phyloP scores from a whole-genome alignment of 2,888 invertebrate genomes.

The Philopedon plagiatum region DNA sequence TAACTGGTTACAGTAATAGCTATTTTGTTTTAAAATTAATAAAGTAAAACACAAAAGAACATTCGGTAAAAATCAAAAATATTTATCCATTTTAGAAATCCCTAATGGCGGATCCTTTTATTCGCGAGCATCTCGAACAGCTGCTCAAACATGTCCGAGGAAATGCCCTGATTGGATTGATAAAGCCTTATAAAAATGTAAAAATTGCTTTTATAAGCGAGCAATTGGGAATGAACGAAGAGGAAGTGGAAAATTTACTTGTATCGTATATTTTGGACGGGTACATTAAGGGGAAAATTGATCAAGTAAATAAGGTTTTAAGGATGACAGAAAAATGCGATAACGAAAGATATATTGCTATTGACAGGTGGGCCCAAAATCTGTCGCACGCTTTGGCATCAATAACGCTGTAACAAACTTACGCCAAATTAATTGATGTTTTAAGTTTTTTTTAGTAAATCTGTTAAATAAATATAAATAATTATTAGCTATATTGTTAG shows the following conservation, averaged over 20 bases:
- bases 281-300: conserved; percentile 86
- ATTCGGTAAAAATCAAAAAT: conserved; percentile 70
- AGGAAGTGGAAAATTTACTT: conserved; percentile 94
- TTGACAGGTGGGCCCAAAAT: conserved; percentile 90
- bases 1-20: too few species aligned
- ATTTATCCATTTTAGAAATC: conserved; percentile 66
- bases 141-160: conserved; percentile 94
- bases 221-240: conserved; percentile 90
- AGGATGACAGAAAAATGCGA: conserved; percentile 75
- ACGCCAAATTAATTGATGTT: neutral
- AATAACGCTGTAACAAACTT: neutral
- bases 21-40: neutral
- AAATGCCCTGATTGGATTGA: conserved; percentile 94
- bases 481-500: neutral
- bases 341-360: conserved; percentile 87
- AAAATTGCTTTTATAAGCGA: conserved; percentile 96
- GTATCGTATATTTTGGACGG: conserved; percentile 97
- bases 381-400: conserved; percentile 14
- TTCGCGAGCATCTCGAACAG: conserved; percentile 97
- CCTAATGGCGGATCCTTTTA: conserved; percentile 98
- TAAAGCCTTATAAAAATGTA: conserved; percentile 96
- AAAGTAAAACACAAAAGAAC: too few species aligned
- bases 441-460: too few species aligned
- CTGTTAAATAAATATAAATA: too few species aligned
- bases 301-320: conserved; percentile 93